Conservation (phyloP, 2,797 vertebrate species). For the Mormyrus hasselquistii region DNA sequence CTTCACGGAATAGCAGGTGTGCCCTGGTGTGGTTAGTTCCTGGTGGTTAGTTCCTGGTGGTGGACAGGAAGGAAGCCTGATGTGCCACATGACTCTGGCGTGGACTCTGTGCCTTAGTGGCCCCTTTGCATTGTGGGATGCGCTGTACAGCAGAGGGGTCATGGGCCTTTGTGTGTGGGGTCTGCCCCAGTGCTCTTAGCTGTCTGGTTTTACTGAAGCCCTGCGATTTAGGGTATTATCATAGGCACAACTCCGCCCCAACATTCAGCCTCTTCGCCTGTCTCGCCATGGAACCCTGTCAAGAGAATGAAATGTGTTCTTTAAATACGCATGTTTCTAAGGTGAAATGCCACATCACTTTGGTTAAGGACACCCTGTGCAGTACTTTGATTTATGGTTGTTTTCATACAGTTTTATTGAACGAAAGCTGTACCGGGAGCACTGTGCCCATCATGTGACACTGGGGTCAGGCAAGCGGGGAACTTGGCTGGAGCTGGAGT, state of each 20-base stretch:
- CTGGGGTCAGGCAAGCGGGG: background rate
- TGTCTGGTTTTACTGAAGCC: background rate
- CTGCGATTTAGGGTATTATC: background rate
- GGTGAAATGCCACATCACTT: background rate
- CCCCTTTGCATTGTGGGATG: background rate
- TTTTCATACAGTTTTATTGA: background rate
- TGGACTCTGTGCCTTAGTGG: background rate
- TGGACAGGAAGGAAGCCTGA: background rate
- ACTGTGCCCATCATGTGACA: background rate
- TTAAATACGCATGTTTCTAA: background rate
- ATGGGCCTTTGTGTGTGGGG: background rate
- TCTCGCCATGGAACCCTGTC: background rate
- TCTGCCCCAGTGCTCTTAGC: background rate
- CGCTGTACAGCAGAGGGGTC: background rate
- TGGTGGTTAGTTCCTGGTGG: background rate
- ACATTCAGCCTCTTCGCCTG: background rate
- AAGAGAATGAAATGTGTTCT: background rate
- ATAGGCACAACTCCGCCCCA: background rate
- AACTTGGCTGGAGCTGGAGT: background rate
- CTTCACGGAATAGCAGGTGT: background rate
- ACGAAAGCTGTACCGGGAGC: background rate
- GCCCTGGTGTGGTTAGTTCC: background rate
- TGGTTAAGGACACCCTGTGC: background rate
- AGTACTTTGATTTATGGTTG: background rate
- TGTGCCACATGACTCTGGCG: background rate